Evolutionary conservation across 2,888 invertebrate genomes (phyloP).

Genomic region (Drosophila nr. fundita): DNA sequence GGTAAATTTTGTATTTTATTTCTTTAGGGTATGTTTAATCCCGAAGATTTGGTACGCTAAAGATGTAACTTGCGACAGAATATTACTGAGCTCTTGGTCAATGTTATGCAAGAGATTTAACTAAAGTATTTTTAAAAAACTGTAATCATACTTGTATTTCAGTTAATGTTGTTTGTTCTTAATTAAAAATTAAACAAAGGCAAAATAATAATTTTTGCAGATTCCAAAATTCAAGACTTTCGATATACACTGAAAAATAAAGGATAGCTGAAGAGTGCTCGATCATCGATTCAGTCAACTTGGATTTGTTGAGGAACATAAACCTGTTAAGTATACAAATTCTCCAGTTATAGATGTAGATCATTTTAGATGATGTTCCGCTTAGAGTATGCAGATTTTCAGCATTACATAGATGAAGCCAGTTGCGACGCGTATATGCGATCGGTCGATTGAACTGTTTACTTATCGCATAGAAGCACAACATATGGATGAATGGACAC

Average conservation of each 20-base stretch:
- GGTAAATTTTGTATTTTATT: constrained; percentile 15
- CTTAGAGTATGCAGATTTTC: too few species aligned
- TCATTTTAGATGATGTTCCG: too few species aligned
- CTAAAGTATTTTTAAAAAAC: constrained; percentile 19
- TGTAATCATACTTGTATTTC: constrained; percentile 13
- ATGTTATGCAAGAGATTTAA: constrained; percentile 15
- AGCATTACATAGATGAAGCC: not conserved
- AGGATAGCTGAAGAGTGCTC: too few species aligned
- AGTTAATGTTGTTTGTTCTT: constrained; percentile 24
- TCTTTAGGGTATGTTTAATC: constrained; percentile 94
- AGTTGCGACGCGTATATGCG: not conserved
- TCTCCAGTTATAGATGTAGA: too few species aligned
- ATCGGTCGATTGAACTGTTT: not conserved
- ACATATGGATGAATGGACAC: not conserved
- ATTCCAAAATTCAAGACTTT: not conserved
- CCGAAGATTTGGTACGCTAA: constrained; percentile 90
- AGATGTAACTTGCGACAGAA: not conserved
- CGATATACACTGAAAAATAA: not conserved
- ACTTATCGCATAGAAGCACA: not conserved
- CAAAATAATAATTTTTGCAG: not conserved
- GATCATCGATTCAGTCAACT: too few species aligned
- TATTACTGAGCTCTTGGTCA: constrained; percentile 23
- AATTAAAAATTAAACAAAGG: constrained; percentile 2
- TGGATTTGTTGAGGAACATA: too few species aligned
- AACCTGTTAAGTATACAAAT: too few species aligned